Conservation (phyloP, 2,888 invertebrate genomes). For the Drosophila colorata region DNA sequence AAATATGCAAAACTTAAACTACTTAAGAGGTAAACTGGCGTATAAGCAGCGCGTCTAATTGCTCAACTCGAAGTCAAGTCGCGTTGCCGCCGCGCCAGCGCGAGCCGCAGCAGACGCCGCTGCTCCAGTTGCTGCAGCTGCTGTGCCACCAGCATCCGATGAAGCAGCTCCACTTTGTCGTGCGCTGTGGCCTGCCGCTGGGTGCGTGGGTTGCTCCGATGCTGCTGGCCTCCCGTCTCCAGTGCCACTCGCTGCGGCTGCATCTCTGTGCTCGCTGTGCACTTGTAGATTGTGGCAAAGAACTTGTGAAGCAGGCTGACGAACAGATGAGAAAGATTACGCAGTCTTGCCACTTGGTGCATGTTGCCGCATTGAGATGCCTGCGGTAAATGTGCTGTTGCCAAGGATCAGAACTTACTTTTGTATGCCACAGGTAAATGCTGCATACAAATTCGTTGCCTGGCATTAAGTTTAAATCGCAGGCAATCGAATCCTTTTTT, state of each 20-base stretch:
- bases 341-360: conserved; percentile 18
- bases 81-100: conserved; percentile 20
- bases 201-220: neutral
- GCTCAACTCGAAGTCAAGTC: conserved; percentile 23
- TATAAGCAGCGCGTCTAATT: conserved; percentile 27
- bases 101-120: conserved; percentile 54
- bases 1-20: conserved; percentile 42
- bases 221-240: conserved; percentile 9
- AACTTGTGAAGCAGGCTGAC: conserved; percentile 30
- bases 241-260: neutral
- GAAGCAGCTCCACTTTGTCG: conserved; percentile 60
- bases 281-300: conserved; percentile 7
- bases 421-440: conserved; percentile 40
- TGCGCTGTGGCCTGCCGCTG: conserved; percentile 21
- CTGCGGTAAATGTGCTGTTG: conserved; percentile 18
- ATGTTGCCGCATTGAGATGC: conserved; percentile 25
- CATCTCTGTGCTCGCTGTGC: conserved; percentile 16
- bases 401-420: neutral
- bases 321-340: conserved; percentile 27
- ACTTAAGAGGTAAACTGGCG: conserved; percentile 23
- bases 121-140: conserved; percentile 58
- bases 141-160: conserved; percentile 59
- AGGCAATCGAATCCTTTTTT: conserved; percentile 5
- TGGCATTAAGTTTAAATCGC: neutral
- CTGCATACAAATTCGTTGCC: neutral